These are phyloP conservation scores for Hippoglossus stenolepis DNA, from an alignment of 2,113 vertebrate genomes.

Conservation along the genomic window DNA sequence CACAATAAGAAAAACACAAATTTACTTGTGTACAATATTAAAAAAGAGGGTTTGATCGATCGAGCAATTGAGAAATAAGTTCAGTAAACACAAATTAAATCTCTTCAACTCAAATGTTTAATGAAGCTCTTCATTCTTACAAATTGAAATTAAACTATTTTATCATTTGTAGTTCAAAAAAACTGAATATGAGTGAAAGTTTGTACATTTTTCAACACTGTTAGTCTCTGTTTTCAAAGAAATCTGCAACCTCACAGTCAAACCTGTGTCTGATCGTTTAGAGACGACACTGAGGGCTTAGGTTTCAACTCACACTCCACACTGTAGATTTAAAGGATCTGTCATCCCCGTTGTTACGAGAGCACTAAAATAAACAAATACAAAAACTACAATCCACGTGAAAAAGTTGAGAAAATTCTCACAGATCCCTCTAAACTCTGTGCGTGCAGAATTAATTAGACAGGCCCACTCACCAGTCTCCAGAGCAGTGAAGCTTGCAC, in stretches of 20 bases:
- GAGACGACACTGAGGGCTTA: neutral
- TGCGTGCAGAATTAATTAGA: neutral
- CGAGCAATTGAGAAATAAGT: neutral
- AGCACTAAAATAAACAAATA: neutral
- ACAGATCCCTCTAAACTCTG: neutral
- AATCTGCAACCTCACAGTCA: neutral
- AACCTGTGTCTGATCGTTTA: neutral
- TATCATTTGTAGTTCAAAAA: too few species aligned
- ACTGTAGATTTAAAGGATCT: neutral
- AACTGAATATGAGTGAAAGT: too few species aligned
- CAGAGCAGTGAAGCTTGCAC: slow-evolving; percentile 55
- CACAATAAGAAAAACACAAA: neutral
- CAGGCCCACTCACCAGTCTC: slow-evolving; percentile 72
- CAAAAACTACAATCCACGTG: neutral
- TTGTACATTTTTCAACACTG: too few species aligned
- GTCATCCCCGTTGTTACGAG: neutral
- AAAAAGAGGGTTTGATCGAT: too few species aligned
- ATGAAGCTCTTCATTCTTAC: neutral
- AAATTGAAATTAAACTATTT: neutral
- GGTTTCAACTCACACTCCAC: neutral
- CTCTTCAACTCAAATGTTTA: neutral
- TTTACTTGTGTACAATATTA: too few species aligned
- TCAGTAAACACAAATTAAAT: neutral
- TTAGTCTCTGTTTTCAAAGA: neutral
- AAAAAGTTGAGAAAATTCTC: neutral